Conservation (phyloP, 2,888 invertebrate genomes). For the Notodonta ziczac region DNA sequence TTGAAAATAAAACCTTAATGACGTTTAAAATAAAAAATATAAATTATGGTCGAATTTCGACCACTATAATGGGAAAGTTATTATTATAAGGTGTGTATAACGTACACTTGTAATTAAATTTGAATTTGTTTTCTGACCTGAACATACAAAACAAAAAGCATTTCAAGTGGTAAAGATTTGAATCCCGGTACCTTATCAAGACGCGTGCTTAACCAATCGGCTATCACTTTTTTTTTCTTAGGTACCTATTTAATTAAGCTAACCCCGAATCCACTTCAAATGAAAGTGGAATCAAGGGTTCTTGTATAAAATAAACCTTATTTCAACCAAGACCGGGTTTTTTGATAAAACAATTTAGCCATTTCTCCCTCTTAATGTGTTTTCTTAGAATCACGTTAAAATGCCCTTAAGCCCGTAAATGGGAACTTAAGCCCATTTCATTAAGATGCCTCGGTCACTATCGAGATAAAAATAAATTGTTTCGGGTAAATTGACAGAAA, state of each 20-base stretch:
- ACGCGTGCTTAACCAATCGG: no score
- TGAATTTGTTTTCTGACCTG: no score
- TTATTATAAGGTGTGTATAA: no score
- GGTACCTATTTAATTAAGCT: not conserved
- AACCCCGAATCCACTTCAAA: not conserved
- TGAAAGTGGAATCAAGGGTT: not conserved
- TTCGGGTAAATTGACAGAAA: not conserved
- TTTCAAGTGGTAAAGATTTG: no score
- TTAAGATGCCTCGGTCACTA: constrained; percentile 16
- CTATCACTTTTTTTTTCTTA: not conserved
- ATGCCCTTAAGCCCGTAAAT: constrained; percentile 6
- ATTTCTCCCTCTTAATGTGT: constrained; percentile 5
- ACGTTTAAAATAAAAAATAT: no score
- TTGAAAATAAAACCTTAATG: no score
- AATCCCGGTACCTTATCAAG: no score
- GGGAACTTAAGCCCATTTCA: constrained; percentile 22
- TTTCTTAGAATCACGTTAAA: constrained; percentile 13
- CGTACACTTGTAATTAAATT: no score
- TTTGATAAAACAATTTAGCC: constrained; percentile 3
- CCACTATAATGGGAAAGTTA: no score
- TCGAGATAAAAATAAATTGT: constrained; percentile 18
- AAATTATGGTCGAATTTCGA: no score
- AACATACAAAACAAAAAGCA: no score
- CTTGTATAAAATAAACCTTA: not conserved
- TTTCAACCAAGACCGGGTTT: not conserved